These are phyloP conservation scores for Myiozetetes cayanensis DNA, from an alignment of 2,113 vertebrate genomes.

Conservation along the genomic window DNA sequence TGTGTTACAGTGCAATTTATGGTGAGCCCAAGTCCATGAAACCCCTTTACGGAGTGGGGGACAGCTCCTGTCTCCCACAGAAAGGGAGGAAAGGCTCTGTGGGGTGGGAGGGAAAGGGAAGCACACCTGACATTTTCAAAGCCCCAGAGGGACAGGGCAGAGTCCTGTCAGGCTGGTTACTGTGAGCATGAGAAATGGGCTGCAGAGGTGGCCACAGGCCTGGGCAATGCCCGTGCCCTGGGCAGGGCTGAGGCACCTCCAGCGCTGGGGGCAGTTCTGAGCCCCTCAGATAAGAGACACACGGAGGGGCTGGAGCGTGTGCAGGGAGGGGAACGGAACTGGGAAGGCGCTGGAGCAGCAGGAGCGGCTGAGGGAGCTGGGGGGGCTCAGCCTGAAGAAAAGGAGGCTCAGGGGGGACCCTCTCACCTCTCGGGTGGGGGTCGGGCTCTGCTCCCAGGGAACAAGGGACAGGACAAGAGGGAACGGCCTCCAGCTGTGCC, in stretches of 20 bases:
- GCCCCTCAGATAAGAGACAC: background rate
- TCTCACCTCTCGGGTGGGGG: background rate
- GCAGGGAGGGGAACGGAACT: fast-evolving
- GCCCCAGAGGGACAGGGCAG: constrained; percentile 34
- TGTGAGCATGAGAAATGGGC: background rate
- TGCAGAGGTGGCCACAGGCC: background rate
- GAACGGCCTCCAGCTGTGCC: fast-evolving
- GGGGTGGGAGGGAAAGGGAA: constrained; percentile 4
- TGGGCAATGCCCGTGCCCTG: background rate
- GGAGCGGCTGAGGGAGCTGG: background rate
- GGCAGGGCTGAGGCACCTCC: background rate
- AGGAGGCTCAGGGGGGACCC: background rate
- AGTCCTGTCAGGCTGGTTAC: background rate
- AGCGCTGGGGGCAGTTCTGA: background rate
- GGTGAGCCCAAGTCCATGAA: constrained; percentile 16
- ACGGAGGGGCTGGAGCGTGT: fast-evolving
- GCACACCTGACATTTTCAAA: constrained; percentile 11
- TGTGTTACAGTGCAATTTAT: background rate
- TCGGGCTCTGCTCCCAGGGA: background rate
- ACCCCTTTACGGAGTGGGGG: constrained; percentile 14
- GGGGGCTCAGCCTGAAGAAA: background rate
- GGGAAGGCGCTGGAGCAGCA: background rate
- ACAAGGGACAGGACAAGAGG: background rate
- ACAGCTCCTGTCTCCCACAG: constrained; percentile 35
- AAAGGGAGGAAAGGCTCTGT: background rate